Evolutionary conservation across 2,888 invertebrate genomes (phyloP), one percentile per base, ranked within the genome.

Genomic region (Luperina testacea): DNA sequence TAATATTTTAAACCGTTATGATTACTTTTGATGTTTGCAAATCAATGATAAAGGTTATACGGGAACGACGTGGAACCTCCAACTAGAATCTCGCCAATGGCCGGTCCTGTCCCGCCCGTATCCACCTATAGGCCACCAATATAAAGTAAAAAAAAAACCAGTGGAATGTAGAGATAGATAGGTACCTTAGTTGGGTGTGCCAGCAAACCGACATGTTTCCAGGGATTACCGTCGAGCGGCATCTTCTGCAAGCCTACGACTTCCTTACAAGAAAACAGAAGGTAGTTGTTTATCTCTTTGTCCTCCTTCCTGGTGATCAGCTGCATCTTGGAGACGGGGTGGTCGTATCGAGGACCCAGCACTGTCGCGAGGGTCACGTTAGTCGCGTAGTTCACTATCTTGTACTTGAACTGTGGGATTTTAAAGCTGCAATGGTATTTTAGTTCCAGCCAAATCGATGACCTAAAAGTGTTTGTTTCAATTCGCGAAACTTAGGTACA

Each of bases 201-300:
- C 45, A 98, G 94, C 81, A 98, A 91, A 1, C 97, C 97, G 0
- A 97, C 95, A 86, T 97, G 97, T 89, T 97, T 97, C 95, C 97
- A 98, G 9, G 98, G 98, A 92, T 98, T 98, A 0, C 98, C 98
- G 91, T 98, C 98, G 0, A 98, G 93, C 0, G 98, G 98, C 90
- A 98, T 90, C 82, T 97, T 97, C 91, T 98, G 98, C 38, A 98
- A 92, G 0, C 98, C 98, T 13, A 98, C 97, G 86, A 97, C 97
- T 87, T 97, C 97, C 68, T 97, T 96, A 1, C 98, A 98, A 27
- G 97, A 96, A 90, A 98, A 98, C 53, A 98, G 92, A 89, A 98
- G 91, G 90, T 98, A 98, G 42, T 94, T 93, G 72, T 85, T 72
- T 32, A 85, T 77, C 20, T 88, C 92, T 69, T 89, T 90, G 1